phyloP scores from a whole-genome alignment of 2,113 vertebrate genomes.

The Orcinus orca region DNA sequence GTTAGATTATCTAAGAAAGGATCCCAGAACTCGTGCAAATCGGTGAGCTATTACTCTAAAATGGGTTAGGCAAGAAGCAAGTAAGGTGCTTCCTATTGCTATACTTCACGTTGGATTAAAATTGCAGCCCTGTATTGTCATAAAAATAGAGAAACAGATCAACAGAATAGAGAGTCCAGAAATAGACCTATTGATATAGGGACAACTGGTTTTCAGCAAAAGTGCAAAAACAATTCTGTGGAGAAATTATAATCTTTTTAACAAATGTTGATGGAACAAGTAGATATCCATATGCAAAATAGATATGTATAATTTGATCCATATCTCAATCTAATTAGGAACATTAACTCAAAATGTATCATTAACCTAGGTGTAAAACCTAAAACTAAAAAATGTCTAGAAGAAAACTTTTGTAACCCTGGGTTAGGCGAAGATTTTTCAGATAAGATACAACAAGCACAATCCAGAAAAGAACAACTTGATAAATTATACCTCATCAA shows the following conservation, averaged over 20 bases:
- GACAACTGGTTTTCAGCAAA: background rate
- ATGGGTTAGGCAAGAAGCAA: background rate
- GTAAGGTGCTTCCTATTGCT: background rate
- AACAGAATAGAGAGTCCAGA: background rate
- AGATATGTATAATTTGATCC: background rate
- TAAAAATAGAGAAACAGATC: background rate
- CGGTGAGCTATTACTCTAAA: background rate
- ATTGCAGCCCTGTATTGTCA: background rate
- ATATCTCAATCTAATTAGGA: background rate
- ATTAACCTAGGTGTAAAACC: background rate
- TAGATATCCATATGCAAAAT: background rate
- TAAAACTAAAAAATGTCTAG: background rate
- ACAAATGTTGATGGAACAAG: background rate
- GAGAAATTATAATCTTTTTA: background rate
- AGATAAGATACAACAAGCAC: background rate
- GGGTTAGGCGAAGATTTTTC: background rate
- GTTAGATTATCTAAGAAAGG: background rate
- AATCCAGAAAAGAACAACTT: background rate
- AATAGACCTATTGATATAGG: background rate
- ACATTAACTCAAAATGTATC: background rate
- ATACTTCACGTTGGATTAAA: background rate
- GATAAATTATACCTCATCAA: constrained; percentile 5
- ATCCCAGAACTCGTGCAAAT: background rate
- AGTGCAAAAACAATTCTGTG: background rate
- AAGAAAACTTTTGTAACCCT: background rate